A percentile compares a stretch with the other conserved stretches of the same genome.
Conservation (phyloP, 2,888 invertebrate species). For the Drosophila putrida region DNA sequence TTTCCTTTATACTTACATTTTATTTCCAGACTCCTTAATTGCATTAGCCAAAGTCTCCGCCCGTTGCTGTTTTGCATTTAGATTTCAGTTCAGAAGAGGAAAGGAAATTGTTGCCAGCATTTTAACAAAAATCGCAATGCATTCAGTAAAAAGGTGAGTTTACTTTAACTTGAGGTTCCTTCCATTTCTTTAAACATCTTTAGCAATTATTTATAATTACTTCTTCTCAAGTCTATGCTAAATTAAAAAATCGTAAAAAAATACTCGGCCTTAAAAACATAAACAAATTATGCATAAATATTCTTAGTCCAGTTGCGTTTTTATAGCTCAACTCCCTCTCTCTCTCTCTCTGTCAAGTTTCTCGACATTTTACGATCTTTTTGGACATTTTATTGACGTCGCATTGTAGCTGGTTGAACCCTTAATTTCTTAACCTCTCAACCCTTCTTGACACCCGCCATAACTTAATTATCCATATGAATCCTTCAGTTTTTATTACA, state of each 20-base stretch:
- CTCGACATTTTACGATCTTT: constrained; percentile 62
- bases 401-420: constrained; percentile 9
- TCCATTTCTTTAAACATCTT: constrained; percentile 2
- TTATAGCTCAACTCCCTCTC: constrained; percentile 32
- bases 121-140: constrained; percentile 21
- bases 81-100: constrained; percentile 28
- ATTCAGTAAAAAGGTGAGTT: constrained; percentile 12
- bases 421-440: constrained; percentile 6
- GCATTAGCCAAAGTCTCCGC: constrained; percentile 58
- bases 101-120: constrained; percentile 38
- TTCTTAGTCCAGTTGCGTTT: constrained; percentile 45
- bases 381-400: constrained; percentile 60
- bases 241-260: constrained; percentile 43
- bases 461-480: constrained; percentile 80
- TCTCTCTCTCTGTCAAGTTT: constrained; percentile 31
- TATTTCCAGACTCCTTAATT: constrained; percentile 76
- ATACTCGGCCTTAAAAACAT: constrained; percentile 29
- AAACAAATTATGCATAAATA: constrained; percentile 46
- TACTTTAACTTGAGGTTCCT: constrained; percentile 3
- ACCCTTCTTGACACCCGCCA: constrained; percentile 62
- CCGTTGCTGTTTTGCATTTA: constrained; percentile 66
- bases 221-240: constrained; percentile 3
- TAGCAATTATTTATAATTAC: constrained; percentile 9
- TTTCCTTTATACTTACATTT: constrained; percentile 39
- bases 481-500: constrained; percentile 73